Base-by-base conservation (phyloP, 1,140 invertebrate genomes). In the Aphaenogaster ashmeadi region DNA sequence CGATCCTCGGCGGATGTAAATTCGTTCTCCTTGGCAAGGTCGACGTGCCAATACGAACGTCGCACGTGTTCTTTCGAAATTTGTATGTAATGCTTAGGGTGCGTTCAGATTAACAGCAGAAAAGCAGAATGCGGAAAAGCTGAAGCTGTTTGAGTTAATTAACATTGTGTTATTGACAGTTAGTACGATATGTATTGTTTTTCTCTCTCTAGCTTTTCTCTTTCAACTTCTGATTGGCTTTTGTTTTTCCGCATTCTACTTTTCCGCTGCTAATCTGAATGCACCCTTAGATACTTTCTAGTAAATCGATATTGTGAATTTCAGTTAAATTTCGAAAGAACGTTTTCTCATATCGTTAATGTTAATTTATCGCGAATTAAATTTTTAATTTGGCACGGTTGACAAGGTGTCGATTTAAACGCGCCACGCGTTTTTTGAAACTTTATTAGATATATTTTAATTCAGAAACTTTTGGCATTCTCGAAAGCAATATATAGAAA, bases 1-100 rank as follows among this genome's bases (percentile, higher is more conserved):
- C 11, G 15, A 41, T 4, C 3, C 3, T 47, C 5, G 15, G 15
- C 41, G n/a, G 8, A 41, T 15, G 38, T 44, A 60, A 85, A 13
- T 47, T 62, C 7, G 50, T 64, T 47, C 13, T 27, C 11, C 66
- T 41, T 54, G 2, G 1, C 88, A 85, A 90, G 79, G 74, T 60
- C 78, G 21, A 50, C 54, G 47, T 6, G n/a, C 33, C 13, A n/a
- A 21, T 18, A 47, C 9, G 2, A 18, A 38, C 11, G n/a, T 21
- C 27, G 13, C 18, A 18, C 18, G 21, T 13, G 15, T 8, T 9
- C 6, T 52, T 72, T 75, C 7, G 1, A 38, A 9, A 27, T 67
- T 15, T 9, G 0, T 47, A 27, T 6, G 44, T 8, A 2, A 13
- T 27, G 27, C 27, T 27, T 27, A 27, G 27, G 27, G 27, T 27